Evolutionary conservation across 1,140 invertebrate species (phyloP).

Genomic region (Bombus waltoni): DNA sequence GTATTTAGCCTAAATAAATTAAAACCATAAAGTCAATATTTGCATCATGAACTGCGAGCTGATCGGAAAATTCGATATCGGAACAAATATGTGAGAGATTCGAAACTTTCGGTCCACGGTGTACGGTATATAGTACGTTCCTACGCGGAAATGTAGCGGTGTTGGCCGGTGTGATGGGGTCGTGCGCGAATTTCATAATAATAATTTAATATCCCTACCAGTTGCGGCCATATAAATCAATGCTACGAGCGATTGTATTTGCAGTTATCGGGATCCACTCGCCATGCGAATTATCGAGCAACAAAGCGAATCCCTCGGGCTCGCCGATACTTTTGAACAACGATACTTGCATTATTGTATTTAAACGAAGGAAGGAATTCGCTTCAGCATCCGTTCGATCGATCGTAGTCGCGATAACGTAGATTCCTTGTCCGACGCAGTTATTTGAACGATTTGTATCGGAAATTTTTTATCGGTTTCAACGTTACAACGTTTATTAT

Average conservation of each 20-base stretch:
- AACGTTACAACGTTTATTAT: too few species aligned
- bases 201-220: constrained; percentile 43
- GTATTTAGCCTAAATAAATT: not conserved
- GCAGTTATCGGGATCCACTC: not conserved
- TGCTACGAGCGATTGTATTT: not conserved
- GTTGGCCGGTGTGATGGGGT: not conserved
- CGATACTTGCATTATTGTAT: not conserved
- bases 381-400: not conserved
- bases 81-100: not conserved
- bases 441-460: not conserved
- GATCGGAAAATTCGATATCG: not conserved
- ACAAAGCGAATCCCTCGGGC: not conserved
- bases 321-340: not conserved
- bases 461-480: not conserved
- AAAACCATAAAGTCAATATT: constrained; percentile 1
- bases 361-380: not conserved
- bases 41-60: not conserved
- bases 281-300: constrained; percentile 2
- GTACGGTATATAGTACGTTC: not conserved
- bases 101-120: not conserved
- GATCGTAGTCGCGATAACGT: not conserved
- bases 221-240: constrained; percentile 41
- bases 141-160: not conserved
- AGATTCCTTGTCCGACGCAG: not conserved
- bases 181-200: constrained; percentile 27